These are phyloP conservation scores for Lynx canadensis DNA, from an alignment of 2,113 vertebrate genomes.

Conservation along the genomic window DNA sequence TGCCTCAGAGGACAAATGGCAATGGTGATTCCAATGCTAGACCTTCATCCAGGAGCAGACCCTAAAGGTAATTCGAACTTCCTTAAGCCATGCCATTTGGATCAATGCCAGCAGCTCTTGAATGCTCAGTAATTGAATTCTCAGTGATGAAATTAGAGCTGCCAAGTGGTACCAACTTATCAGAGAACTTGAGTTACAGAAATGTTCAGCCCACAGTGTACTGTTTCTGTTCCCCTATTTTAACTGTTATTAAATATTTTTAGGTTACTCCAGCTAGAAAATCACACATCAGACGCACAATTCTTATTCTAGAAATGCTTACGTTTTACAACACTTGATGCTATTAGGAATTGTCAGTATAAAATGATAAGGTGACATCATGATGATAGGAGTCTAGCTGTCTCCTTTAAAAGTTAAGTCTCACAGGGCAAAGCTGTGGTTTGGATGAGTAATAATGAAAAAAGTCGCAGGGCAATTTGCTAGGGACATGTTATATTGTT, in stretches of 20 bases:
- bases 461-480: neutral
- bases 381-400: neutral
- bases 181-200: neutral
- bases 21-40: neutral
- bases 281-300: neutral
- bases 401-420: neutral
- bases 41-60: neutral
- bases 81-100: neutral
- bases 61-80: neutral
- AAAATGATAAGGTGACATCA: neutral
- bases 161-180: neutral
- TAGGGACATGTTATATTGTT: neutral
- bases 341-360: neutral
- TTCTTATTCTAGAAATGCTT: conserved; percentile 42
- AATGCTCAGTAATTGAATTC: neutral
- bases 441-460: neutral
- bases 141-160: neutral
- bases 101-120: neutral
- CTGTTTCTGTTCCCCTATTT: neutral
- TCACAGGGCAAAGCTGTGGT: neutral
- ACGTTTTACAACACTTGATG: neutral
- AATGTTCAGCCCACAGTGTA: neutral
- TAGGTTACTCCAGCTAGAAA: neutral
- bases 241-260: neutral
- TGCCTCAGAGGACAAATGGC: neutral